A percentile compares a stretch with the other conserved stretches of the same genome.
Conservation (phyloP, 1,140 invertebrate genomes). For the Amphibalanus amphitrite region DNA sequence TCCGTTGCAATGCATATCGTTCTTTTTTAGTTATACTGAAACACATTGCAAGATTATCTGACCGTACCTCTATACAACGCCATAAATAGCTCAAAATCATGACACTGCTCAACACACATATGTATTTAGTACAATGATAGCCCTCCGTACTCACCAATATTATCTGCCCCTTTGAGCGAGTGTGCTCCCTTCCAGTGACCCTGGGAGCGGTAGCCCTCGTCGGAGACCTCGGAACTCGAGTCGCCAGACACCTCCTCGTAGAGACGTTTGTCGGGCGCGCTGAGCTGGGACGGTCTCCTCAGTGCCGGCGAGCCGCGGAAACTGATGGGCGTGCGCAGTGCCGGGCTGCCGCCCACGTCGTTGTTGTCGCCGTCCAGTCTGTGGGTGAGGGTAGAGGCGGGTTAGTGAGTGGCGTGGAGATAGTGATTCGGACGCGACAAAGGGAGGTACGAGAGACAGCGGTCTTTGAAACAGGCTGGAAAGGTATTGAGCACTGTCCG, state of each 20-base stretch:
- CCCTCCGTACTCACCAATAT: background rate
- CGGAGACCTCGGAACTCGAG: conserved; percentile 67
- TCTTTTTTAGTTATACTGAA: too few species aligned
- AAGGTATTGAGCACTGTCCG: too few species aligned
- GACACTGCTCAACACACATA: too few species aligned
- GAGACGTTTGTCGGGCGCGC: background rate
- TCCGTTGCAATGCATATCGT: too few species aligned
- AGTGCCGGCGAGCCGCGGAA: background rate
- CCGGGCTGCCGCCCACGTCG: background rate
- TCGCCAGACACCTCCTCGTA: conserved; percentile 29
- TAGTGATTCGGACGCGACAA: too few species aligned
- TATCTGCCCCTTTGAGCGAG: background rate
- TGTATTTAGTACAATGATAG: too few species aligned
- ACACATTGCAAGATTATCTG: too few species aligned
- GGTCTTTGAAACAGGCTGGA: too few species aligned
- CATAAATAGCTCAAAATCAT: too few species aligned
- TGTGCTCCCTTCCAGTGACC: conserved; percentile 5
- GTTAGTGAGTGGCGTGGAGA: too few species aligned
- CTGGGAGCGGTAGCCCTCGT: conserved; percentile 61
- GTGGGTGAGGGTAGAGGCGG: background rate
- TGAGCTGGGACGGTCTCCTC: background rate
- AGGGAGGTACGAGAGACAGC: too few species aligned
- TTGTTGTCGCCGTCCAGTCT: background rate
- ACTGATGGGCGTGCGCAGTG: background rate
- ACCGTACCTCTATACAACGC: too few species aligned